Evolutionary conservation across 2,888 invertebrate species (phyloP).

Genomic region (Lepidocyrtinus sp.): DNA sequence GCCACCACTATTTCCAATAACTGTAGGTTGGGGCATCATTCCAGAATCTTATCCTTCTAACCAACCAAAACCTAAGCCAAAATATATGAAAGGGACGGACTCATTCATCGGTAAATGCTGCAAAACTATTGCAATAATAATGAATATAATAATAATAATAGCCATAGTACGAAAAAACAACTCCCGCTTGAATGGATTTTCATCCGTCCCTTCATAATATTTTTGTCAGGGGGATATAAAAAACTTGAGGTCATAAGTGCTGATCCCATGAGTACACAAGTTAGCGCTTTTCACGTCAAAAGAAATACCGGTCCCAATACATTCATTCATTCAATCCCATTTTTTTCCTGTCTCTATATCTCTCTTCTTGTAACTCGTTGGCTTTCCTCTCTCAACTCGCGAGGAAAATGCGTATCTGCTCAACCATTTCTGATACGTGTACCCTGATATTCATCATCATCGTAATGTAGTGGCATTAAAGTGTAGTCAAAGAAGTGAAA

Average conservation of each 20-base stretch:
- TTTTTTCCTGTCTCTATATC: conserved; percentile 24
- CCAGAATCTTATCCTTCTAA: neutral
- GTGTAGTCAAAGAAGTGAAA: conserved; percentile 24
- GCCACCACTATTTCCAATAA: neutral
- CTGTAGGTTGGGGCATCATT: neutral
- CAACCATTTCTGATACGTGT: neutral
- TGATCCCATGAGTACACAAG: conserved; percentile 58
- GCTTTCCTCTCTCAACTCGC: neutral
- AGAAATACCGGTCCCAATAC: conserved; percentile 57
- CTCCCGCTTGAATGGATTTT: conserved; percentile 40
- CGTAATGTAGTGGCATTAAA: too few relatives aligned
- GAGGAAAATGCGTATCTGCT: too few relatives aligned
- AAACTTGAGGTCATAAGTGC: conserved; percentile 59
- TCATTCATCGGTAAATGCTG: conserved; percentile 7
- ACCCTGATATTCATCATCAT: conserved; percentile 3
- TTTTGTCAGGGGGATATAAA: conserved; percentile 41
- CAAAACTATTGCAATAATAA: conserved; percentile 44
- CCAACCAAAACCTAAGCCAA: neutral
- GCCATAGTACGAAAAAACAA: conserved; percentile 22
- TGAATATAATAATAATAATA: conserved; percentile 50
- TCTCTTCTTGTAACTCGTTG: too few relatives aligned
- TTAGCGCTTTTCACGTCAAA: conserved; percentile 55
- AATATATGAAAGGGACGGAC: neutral
- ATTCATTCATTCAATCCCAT: conserved; percentile 56
- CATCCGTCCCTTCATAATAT: conserved; percentile 50